Base-by-base conservation (phyloP, 2,888 invertebrate species). In the Phortica okadai region DNA sequence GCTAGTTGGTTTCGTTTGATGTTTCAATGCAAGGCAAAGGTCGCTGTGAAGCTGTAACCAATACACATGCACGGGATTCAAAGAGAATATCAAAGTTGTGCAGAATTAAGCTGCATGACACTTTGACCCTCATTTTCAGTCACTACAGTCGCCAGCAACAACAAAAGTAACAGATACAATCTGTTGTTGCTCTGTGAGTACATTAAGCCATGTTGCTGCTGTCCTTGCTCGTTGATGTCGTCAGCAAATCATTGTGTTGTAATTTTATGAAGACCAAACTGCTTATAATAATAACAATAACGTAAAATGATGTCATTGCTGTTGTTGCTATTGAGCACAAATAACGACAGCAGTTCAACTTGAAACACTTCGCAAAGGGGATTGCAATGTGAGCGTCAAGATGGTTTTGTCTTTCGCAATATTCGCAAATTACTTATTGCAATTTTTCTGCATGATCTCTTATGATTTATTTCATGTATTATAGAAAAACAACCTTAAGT, bases 71-170 rank as follows among this genome's bases (percentile, higher is more conserved):
- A 77, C 80, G 78, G 42, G 42, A 82, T 81, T 83, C 82, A 83
- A 82, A 84, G 84, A 82, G 50, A 21, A 45, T 14, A 69, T 8
- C 8, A 16, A n/a, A 69, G 21, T 45, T 10, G 69, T 45, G 50
- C 50, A 16, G 42, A 42, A 16, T 41, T 42, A 21, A 33, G 79
- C 73, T 74, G 69, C 84, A 83, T 86, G 84, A 87, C 81, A 82
- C 78, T 84, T 84, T 84, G 83, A 83, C 83, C 87, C 82, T 82
- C 83, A 85, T 87, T 86, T 86, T 56, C 33, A 82, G 87, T 84
- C 42, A 80, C 83, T 82, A 79, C 74, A 73, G 58, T 16, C 33
- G 74, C 21, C 81, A 76, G 66, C 82, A 82, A 11, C 70, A 79
- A 78, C 74, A 78, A 74, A 78, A 80, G 74, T 77, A 78, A 73